phyloP scores from a whole-genome alignment of 2,888 invertebrate species.

The Melanophora roralis region DNA sequence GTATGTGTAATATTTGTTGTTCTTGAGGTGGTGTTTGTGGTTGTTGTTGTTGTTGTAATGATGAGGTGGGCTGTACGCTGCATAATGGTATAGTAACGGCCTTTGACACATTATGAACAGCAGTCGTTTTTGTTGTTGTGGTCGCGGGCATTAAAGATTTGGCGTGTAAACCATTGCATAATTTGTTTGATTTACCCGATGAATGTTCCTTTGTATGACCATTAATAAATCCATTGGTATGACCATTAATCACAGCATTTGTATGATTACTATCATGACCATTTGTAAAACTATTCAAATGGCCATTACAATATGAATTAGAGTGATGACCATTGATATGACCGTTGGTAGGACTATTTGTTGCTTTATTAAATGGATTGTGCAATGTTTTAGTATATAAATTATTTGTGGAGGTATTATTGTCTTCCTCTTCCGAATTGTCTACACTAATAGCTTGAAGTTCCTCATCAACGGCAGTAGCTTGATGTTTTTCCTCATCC shows the following conservation, averaged over 20 bases:
- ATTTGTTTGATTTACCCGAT: conserved; percentile 40
- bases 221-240: conserved; percentile 27
- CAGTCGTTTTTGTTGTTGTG: conserved; percentile 62
- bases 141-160: neutral
- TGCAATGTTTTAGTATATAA: conserved; percentile 43
- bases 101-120: conserved; percentile 66
- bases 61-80: conserved; percentile 47
- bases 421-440: conserved; percentile 51
- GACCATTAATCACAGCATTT: conserved; percentile 1
- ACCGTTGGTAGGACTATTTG: conserved; percentile 11
- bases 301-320: neutral
- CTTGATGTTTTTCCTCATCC: conserved; percentile 35
- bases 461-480: conserved; percentile 51
- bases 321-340: conserved; percentile 33
- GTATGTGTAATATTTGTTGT: conserved; percentile 63
- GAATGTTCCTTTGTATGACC: conserved; percentile 30
- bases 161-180: conserved; percentile 30
- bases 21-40: conserved; percentile 61
- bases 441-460: conserved; percentile 52
- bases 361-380: conserved; percentile 53
- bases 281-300: conserved; percentile 18
- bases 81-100: conserved; percentile 61
- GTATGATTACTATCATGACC: conserved; percentile 26
- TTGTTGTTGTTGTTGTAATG: conserved; percentile 58
- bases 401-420: conserved; percentile 18